phyloP scores from a whole-genome alignment of 2,113 vertebrate genomes.

The Cygnus buccinator region DNA sequence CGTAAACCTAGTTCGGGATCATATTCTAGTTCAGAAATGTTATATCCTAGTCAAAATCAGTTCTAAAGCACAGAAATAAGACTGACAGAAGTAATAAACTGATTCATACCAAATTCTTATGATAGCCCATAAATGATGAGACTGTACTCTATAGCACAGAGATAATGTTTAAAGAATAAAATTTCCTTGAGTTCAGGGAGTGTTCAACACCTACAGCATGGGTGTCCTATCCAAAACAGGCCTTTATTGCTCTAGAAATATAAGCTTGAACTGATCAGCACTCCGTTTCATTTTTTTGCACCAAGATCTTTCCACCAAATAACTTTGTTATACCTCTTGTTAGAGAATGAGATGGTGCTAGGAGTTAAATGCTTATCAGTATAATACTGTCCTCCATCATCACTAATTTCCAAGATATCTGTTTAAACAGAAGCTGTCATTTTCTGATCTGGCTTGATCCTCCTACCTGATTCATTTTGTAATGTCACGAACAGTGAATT shows the following conservation, averaged over 20 bases:
- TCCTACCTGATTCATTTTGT: slow-evolving; percentile 49
- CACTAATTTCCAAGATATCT: slow-evolving; percentile 3
- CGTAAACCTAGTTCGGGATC: neutral
- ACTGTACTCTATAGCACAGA: neutral
- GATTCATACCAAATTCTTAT: neutral
- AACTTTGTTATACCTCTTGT: neutral
- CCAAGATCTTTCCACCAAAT: neutral
- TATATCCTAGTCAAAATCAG: neutral
- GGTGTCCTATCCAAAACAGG: neutral
- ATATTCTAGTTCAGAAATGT: neutral
- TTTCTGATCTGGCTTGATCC: slow-evolving; percentile 45
- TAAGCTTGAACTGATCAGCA: neutral
- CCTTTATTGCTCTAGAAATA: neutral
- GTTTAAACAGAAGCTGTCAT: slow-evolving; percentile 53
- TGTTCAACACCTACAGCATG: neutral
- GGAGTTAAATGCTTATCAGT: neutral
- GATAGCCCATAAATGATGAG: neutral
- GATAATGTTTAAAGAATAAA: neutral
- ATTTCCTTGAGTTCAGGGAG: neutral
- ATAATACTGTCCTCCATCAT: neutral
- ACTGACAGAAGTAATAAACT: neutral
- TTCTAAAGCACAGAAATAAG: neutral
- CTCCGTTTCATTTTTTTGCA: neutral
- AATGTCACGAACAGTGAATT: slow-evolving; percentile 30
- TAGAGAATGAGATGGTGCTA: neutral